Percentiles rank a stretch among this genome's conserved stretches.
These are phyloP conservation scores for Homalodisca vitripennis DNA, from an alignment of 1,140 invertebrate species.

Conservation along the genomic window DNA sequence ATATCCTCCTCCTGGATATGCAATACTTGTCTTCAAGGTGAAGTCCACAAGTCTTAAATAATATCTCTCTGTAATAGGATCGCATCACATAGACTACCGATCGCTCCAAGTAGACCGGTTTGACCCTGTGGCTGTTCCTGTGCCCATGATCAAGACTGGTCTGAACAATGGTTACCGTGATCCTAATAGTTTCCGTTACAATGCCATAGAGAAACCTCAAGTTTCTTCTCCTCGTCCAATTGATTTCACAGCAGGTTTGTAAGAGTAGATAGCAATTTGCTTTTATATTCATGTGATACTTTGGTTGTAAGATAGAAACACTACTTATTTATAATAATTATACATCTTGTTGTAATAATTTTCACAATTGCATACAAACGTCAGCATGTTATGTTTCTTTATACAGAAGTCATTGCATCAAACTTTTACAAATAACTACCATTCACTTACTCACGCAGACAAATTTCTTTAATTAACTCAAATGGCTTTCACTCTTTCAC, in stretches of 20 bases:
- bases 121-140: slow-evolving; percentile 47
- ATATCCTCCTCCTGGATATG: too few species aligned
- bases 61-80: slow-evolving; percentile 43
- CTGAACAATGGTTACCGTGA: slow-evolving; percentile 50
- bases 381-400: too few species aligned
- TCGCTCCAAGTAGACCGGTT: slow-evolving; percentile 50
- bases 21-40: too few species aligned
- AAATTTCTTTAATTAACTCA: too few species aligned
- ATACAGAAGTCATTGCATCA: too few species aligned
- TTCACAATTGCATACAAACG: too few species aligned
- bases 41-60: too few species aligned
- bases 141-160: slow-evolving; percentile 46
- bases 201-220: slow-evolving; percentile 45
- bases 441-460: too few species aligned
- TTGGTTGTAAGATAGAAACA: too few species aligned
- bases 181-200: slow-evolving; percentile 50
- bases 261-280: not conserved
- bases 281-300: too few species aligned
- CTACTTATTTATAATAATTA: not conserved
- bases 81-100: slow-evolving; percentile 46
- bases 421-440: too few species aligned
- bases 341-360: not conserved
- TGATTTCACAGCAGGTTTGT: slow-evolving; percentile 46
- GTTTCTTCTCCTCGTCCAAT: slow-evolving; percentile 48
- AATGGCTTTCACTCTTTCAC: too few species aligned